A percentile compares a stretch with the other conserved stretches of the same genome.
These are phyloP conservation scores for Pelagia noctiluca DNA, from an alignment of 30 jellyfish, hydroid and myxozoan genomes.

Conservation along the genomic window DNA sequence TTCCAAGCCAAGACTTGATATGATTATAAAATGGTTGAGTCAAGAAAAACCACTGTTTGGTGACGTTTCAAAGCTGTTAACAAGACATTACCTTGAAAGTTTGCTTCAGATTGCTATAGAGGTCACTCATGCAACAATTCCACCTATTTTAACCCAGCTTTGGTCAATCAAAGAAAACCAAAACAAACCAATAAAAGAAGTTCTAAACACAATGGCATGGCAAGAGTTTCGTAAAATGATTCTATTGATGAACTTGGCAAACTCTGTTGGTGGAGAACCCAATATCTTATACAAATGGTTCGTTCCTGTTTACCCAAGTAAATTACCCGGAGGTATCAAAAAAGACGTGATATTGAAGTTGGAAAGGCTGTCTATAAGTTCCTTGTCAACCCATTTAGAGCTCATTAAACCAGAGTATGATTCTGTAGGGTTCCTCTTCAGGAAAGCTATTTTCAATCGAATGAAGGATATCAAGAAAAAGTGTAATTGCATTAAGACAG, in stretches of 20 bases:
- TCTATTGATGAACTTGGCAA: background rate
- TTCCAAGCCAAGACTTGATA: constrained; percentile 3
- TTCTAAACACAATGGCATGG: background rate
- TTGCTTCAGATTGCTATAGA: constrained; percentile 53
- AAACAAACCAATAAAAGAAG: background rate
- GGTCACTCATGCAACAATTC: constrained; percentile 45
- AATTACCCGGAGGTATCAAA: constrained; percentile 23
- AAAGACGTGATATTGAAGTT: constrained; percentile 18
- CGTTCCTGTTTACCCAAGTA: constrained; percentile 40
- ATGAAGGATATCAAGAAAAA: background rate
- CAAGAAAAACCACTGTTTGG: constrained; percentile 46
- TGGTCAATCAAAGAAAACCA: constrained; percentile 47
- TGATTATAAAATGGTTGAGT: constrained; percentile 53
- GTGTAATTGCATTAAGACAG: background rate
- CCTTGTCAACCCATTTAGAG: background rate
- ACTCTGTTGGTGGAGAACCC: constrained; percentile 41
- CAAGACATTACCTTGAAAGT: constrained; percentile 25
- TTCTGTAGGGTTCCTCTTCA: constrained; percentile 13
- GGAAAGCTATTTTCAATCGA: constrained; percentile 17
- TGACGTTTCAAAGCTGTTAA: constrained; percentile 24
- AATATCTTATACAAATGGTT: constrained; percentile 32
- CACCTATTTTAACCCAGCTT: constrained; percentile 27
- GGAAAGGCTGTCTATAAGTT: constrained; percentile 28
- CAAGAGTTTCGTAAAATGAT: constrained; percentile 23
- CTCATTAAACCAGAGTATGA: constrained; percentile 35